phyloP scores from a whole-genome alignment of 2,797 vertebrate genomes.

The Naso thynnoides region DNA sequence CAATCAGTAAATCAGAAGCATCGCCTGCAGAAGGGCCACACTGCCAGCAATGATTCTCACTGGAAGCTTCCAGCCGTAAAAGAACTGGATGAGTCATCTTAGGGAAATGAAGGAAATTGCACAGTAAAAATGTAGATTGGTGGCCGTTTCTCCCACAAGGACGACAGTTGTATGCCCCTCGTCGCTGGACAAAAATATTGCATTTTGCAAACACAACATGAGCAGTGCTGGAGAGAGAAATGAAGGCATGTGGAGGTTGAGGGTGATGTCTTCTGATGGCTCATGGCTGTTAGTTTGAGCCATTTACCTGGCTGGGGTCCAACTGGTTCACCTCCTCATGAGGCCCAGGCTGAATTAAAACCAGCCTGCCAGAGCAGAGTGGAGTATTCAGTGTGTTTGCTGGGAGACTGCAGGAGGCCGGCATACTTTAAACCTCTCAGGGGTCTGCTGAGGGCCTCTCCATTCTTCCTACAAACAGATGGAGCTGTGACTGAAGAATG shows the following conservation, averaged over 20 bases:
- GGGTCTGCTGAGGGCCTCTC: constrained; percentile 71
- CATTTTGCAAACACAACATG: constrained; percentile 37
- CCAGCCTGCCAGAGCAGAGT: constrained; percentile 57
- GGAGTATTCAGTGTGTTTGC: constrained; percentile 64
- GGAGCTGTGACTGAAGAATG: constrained; percentile 64
- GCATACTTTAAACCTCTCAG: constrained; percentile 76
- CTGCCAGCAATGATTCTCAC: constrained; percentile 52
- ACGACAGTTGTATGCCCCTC: constrained; percentile 21
- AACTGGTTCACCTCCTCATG: constrained; percentile 65
- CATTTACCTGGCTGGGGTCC: constrained; percentile 65
- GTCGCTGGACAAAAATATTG: constrained; percentile 29
- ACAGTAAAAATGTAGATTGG: constrained; percentile 57
- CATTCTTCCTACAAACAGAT: constrained; percentile 72
- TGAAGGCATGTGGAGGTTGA: constrained; percentile 22
- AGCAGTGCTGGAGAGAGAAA: constrained; percentile 4
- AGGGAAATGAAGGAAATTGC: constrained; percentile 53
- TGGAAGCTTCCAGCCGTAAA: constrained; percentile 63
- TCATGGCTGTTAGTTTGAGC: constrained; percentile 55
- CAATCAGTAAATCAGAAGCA: constrained; percentile 75
- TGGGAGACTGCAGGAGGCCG: constrained; percentile 73
- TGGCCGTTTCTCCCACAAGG: constrained; percentile 44
- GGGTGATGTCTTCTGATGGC: constrained; percentile 54
- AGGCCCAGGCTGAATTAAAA: constrained; percentile 77
- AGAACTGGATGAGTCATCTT: constrained; percentile 59
- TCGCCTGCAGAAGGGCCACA: constrained; percentile 55